Evolutionary conservation across 1,140 invertebrate genomes (phyloP), one percentile per base, ranked within the genome.

Genomic region (Aethina tumida): DNA sequence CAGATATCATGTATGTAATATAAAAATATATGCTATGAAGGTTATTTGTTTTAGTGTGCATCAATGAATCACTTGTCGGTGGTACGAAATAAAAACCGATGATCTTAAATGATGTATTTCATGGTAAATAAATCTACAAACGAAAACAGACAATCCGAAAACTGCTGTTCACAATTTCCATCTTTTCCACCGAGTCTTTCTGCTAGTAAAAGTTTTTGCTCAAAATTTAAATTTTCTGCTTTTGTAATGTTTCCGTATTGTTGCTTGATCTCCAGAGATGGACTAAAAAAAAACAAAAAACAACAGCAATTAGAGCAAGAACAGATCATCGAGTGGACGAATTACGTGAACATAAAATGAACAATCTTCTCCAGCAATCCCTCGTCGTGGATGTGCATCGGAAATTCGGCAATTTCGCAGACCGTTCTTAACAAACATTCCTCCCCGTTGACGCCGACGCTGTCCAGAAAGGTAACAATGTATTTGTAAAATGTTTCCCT

Each of bases 311-410:
- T 9, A 24, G 13, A 6, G 12, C 10, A 32, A 12, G 10, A n/a
- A n/a, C n/a, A n/a, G n/a, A n/a, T n/a, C n/a, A n/a, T n/a, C n/a
- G n/a, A n/a, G n/a, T n/a, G n/a, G 22, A 35, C 41, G 22, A 37
- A n/a, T n/a, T n/a, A 48, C 46, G 41, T 48, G 16, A 48, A 39
- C 14, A 45, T 12, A 30, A 32, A 45, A 33, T 48, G 46, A 5
- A 43, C 42, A 9, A 48, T 38, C 18, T 35, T 37, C 15, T 48
- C 46, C 7, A 48, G 25, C 4, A 43, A 9, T 12, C 37, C 38
- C 10, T 48, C 35, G 2, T 33, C 24, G n/a, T 40, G 24, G 12
- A 45, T 38, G 13, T 48, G 33, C 27, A 48, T 41, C 10, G 46
- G 46, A 27, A 26, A 26, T 22, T 39, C 36, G 7, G 37, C 29